Conservation (phyloP, 2,797 vertebrate genomes). For the Melanogrammus aeglefinus region DNA sequence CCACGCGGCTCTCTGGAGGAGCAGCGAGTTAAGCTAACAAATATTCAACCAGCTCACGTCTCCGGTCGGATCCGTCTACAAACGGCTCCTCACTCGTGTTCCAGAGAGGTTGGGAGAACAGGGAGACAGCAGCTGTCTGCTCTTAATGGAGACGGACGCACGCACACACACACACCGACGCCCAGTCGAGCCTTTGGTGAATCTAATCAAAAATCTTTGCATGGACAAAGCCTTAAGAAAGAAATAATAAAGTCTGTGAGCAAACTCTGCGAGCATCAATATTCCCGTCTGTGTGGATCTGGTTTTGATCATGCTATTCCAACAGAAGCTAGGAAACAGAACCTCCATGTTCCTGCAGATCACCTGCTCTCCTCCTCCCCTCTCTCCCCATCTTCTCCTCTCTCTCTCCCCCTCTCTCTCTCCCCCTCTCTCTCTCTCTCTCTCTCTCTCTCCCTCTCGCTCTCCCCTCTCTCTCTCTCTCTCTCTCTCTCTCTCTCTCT, state of each 20-base stretch:
- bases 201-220: constrained; percentile 41
- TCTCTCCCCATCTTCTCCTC: neutral
- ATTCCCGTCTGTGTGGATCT: constrained; percentile 28
- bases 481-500: no score
- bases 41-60: constrained; percentile 8
- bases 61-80: constrained; percentile 11
- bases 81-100: constrained; percentile 13
- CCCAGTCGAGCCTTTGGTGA: constrained; percentile 13
- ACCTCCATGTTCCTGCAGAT: constrained; percentile 17
- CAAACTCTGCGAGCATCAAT: constrained; percentile 30
- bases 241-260: neutral
- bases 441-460: neutral
- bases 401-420: neutral
- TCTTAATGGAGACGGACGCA: no score
- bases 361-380: neutral
- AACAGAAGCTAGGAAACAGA: constrained; percentile 26
- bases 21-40: constrained; percentile 52
- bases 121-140: constrained; percentile 4
- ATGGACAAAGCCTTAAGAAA: constrained; percentile 20
- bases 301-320: constrained; percentile 42
- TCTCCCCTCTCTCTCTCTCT: no score
- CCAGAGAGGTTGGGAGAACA: constrained; percentile 23
- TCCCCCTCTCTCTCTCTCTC: neutral
- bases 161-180: neutral
- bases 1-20: constrained; percentile 51